Percentiles rank a stretch among this genome's conserved stretches.
Evolutionary conservation across 1,140 invertebrate species (phyloP).

Genomic region (Drosophila athabasca): DNA sequence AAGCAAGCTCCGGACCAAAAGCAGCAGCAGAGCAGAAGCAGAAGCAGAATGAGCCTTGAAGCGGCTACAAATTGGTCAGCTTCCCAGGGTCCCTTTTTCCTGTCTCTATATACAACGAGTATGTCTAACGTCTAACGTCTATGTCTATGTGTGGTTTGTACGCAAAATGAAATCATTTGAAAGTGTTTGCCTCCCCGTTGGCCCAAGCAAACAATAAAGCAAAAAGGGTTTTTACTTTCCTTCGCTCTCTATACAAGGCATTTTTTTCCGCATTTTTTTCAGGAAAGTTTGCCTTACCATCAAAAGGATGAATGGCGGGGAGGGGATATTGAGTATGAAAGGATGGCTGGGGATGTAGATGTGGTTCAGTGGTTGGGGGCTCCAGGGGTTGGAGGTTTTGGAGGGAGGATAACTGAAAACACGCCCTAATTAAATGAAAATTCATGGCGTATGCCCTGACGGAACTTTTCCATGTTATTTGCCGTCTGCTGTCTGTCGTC

Average conservation of each 20-base stretch:
- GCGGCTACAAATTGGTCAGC: constrained; percentile 51
- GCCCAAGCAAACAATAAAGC: constrained; percentile 71
- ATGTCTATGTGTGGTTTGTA: constrained; percentile 56
- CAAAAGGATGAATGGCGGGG: constrained; percentile 53
- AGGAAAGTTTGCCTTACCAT: constrained; percentile 69
- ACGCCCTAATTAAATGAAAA: constrained; percentile 79
- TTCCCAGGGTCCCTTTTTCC: constrained; percentile 6
- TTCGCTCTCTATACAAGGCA: constrained; percentile 10
- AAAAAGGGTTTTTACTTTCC: constrained; percentile 57
- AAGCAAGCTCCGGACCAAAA: neutral
- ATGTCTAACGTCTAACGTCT: neutral
- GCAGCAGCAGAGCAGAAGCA: constrained; percentile 4
- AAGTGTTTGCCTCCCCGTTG: constrained; percentile 52
- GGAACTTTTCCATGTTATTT: constrained; percentile 70
- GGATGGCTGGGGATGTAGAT: constrained; percentile 2
- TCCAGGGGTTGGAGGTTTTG: neutral
- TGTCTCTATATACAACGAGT: neutral
- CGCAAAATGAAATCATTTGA: constrained; percentile 79
- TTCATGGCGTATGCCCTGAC: constrained; percentile 70
- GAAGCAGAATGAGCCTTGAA: constrained; percentile 2
- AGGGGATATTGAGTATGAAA: constrained; percentile 7
- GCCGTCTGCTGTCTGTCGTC: constrained; percentile 24
- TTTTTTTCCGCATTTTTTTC: constrained; percentile 20
- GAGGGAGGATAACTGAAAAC: constrained; percentile 14
- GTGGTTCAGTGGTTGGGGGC: neutral